Evolutionary conservation across 2,797 vertebrate species (phyloP).

Genomic region (Sebastes melanostomus): DNA sequence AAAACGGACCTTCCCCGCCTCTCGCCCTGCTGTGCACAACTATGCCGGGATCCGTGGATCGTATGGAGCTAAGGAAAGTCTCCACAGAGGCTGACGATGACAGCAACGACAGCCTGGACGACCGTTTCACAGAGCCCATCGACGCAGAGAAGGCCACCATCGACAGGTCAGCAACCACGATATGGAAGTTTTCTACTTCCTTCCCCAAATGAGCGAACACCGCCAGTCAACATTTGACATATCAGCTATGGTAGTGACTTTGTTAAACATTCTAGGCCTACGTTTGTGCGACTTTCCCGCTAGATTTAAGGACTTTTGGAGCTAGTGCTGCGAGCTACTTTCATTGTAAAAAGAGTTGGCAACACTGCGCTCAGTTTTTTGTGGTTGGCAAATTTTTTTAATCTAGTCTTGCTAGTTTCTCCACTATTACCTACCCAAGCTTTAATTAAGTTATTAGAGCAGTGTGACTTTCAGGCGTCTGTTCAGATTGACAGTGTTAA

Average conservation of each 20-base stretch:
- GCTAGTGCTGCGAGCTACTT: rapidly evolving
- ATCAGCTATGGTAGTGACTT: neutral
- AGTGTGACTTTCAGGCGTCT: neutral
- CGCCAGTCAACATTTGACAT: neutral
- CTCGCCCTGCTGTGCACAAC: neutral
- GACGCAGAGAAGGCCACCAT: slow-evolving; percentile 89
- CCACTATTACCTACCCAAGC: neutral
- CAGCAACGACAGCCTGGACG: slow-evolving; percentile 88
- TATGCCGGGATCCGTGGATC: slow-evolving; percentile 85
- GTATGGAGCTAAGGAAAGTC: slow-evolving; percentile 93
- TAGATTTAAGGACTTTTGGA: rapidly evolving
- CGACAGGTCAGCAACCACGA: slow-evolving; percentile 79
- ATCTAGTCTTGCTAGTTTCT: neutral
- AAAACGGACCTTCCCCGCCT: neutral
- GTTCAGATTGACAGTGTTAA: neutral
- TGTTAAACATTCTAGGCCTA: neutral
- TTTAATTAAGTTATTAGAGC: neutral
- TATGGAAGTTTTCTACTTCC: neutral
- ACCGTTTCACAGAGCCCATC: slow-evolving; percentile 77
- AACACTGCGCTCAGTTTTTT: neutral
- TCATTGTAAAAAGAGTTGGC: too few species aligned
- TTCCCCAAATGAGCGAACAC: neutral
- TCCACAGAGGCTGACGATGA: slow-evolving; percentile 88
- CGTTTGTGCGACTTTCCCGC: too few species aligned
- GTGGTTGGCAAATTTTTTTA: neutral